Conservation (phyloP, 2,888 invertebrate species). For the Himalopsyche anomala region DNA sequence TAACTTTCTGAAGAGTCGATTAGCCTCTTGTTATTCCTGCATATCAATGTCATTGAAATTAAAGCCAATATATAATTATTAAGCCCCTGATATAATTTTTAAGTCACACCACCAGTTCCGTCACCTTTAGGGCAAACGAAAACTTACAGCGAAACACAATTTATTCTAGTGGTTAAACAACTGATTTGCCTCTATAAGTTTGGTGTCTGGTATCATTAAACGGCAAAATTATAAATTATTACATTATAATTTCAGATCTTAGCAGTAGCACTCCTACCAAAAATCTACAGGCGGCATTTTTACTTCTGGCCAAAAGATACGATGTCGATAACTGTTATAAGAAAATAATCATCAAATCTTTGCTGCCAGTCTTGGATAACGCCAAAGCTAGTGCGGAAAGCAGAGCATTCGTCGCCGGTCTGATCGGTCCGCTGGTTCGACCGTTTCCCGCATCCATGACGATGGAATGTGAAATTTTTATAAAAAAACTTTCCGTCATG, state of each 20-base stretch:
- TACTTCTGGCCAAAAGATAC: constrained; percentile 73
- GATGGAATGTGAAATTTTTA: constrained; percentile 71
- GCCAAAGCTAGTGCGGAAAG: constrained; percentile 67
- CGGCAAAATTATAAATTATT: not conserved
- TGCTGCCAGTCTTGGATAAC: constrained; percentile 71
- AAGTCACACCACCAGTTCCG: too few relatives aligned
- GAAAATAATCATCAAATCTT: constrained; percentile 71
- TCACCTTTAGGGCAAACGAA: too few relatives aligned
- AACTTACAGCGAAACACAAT: too few relatives aligned
- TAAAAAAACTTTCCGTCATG: constrained; percentile 71
- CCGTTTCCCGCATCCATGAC: constrained; percentile 74
- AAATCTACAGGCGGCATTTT: constrained; percentile 57
- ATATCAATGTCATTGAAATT: too few relatives aligned
- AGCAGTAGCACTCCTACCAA: not conserved
- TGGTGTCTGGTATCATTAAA: too few relatives aligned
- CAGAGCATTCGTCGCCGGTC: constrained; percentile 71
- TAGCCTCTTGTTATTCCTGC: not conserved
- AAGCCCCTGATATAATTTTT: too few relatives aligned
- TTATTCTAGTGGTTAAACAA: too few relatives aligned
- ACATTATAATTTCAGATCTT: too few relatives aligned
- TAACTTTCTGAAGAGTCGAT: not conserved
- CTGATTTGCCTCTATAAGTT: too few relatives aligned
- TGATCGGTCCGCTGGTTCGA: constrained; percentile 72
- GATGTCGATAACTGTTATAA: constrained; percentile 74
- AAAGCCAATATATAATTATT: too few relatives aligned